These are phyloP conservation scores for Shargacucullia verbasci DNA, from an alignment of 2,888 invertebrate genomes.

Conservation along the genomic window DNA sequence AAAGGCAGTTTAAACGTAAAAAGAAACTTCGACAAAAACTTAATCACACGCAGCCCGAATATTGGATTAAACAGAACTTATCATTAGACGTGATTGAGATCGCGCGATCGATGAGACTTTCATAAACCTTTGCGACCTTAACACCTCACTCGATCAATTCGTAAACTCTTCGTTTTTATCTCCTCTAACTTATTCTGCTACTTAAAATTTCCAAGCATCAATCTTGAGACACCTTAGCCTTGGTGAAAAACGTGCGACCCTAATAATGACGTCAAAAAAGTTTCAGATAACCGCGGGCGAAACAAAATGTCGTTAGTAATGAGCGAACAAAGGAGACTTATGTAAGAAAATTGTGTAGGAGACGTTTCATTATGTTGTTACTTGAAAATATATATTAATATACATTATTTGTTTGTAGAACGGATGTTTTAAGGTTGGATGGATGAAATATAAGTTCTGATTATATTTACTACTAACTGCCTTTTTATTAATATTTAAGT, in stretches of 20 bases:
- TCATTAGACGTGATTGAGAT: background rate
- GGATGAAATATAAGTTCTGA: too few relatives aligned
- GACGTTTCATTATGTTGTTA: slow-evolving; percentile 34
- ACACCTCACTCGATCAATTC: slow-evolving; percentile 18
- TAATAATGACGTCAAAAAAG: slow-evolving; percentile 49
- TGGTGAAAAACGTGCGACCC: slow-evolving; percentile 42
- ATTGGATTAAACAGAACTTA: too few relatives aligned
- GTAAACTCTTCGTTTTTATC: slow-evolving; percentile 31
- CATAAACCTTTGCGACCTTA: slow-evolving; percentile 32
- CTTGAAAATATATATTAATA: slow-evolving; percentile 14
- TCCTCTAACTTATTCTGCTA: slow-evolving; percentile 25
- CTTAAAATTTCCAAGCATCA: slow-evolving; percentile 33
- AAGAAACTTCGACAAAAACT: too few relatives aligned
- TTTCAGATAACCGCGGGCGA: slow-evolving; percentile 44
- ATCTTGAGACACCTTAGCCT: slow-evolving; percentile 41
- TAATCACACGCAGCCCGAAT: too few relatives aligned
- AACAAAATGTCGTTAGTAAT: slow-evolving; percentile 51
- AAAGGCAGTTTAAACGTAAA: too few relatives aligned
- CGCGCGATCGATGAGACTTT: slow-evolving; percentile 9
- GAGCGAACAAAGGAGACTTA: slow-evolving; percentile 40
- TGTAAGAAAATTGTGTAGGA: slow-evolving; percentile 40
- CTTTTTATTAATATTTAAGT: too few relatives aligned
- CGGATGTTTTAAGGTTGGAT: slow-evolving; percentile 12
- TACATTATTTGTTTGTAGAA: slow-evolving; percentile 27
- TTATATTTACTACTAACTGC: too few relatives aligned